These are phyloP conservation scores for Archilochus colubris DNA, from an alignment of 2,113 vertebrate genomes.

Conservation along the genomic window DNA sequence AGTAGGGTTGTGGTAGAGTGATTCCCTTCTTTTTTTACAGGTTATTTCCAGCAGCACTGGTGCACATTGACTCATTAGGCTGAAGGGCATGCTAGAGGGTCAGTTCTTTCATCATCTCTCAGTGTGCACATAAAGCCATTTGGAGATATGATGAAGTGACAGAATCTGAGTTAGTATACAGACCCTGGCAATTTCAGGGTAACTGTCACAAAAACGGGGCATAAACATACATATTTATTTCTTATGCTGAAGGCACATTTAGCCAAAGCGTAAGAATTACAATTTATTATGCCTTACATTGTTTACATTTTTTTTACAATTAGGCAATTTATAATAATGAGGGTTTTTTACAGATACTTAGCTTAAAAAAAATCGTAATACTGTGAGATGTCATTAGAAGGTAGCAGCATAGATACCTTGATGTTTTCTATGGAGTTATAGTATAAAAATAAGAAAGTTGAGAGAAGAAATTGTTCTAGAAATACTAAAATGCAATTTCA, in stretches of 20 bases:
- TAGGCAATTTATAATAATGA: neutral
- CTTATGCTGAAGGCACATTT: neutral
- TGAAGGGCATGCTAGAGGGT: neutral
- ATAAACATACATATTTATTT: neutral
- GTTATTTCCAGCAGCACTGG: neutral
- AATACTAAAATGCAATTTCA: neutral
- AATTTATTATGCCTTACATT: neutral
- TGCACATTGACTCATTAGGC: conserved; percentile 1
- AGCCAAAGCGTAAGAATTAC: neutral
- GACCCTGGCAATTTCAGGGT: neutral
- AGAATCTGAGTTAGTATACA: neutral
- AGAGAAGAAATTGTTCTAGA: neutral
- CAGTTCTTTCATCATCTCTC: conserved; percentile 35
- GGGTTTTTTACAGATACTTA: neutral
- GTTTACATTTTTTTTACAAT: neutral
- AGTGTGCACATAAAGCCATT: neutral
- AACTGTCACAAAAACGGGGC: neutral
- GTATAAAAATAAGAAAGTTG: neutral
- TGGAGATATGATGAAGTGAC: conserved; percentile 29
- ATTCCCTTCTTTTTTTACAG: conserved; percentile 5
- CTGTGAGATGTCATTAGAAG: neutral
- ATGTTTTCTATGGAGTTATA: neutral
- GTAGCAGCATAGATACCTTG: neutral
- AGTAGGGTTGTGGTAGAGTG: neutral
- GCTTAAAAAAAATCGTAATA: neutral